A percentile compares a stretch with the other conserved stretches of the same genome.
phyloP scores from a whole-genome alignment of 1,140 invertebrate species.

The Micrasema minimum region DNA sequence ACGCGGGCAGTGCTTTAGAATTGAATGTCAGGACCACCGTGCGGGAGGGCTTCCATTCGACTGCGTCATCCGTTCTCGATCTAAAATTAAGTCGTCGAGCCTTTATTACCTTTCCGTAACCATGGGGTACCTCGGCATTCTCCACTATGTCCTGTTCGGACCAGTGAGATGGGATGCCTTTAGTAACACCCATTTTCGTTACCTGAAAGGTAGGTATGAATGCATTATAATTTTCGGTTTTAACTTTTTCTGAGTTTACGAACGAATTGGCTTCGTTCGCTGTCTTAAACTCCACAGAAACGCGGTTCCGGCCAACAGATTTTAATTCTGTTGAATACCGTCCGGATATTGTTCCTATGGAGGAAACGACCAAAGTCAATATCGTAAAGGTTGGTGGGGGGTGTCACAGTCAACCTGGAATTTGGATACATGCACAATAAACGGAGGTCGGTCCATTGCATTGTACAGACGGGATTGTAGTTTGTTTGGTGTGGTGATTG shows the following conservation, averaged over 20 bases:
- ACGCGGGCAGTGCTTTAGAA: background rate
- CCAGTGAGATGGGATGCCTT: background rate
- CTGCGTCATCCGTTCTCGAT: background rate
- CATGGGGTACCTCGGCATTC: background rate
- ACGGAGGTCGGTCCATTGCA: too few species aligned
- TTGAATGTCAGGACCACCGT: background rate
- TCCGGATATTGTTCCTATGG: background rate
- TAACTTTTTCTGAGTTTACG: background rate
- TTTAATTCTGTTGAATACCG: background rate
- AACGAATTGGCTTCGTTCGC: background rate
- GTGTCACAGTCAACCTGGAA: too few species aligned
- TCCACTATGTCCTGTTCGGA: background rate
- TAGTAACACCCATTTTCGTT: background rate
- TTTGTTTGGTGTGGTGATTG: too few species aligned
- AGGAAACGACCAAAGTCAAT: background rate
- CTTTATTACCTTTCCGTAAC: background rate
- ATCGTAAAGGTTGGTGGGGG: background rate
- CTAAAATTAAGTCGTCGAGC: background rate
- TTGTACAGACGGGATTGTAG: too few species aligned
- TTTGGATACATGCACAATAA: too few species aligned
- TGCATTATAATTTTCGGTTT: background rate
- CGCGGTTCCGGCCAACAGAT: background rate
- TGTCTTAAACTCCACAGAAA: slow-evolving; percentile 1
- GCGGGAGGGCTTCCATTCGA: background rate
- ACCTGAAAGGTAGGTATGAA: slow-evolving; percentile 5